These are phyloP conservation scores for Xenops minutus DNA, from an alignment of 2,797 vertebrate species.

Conservation along the genomic window DNA sequence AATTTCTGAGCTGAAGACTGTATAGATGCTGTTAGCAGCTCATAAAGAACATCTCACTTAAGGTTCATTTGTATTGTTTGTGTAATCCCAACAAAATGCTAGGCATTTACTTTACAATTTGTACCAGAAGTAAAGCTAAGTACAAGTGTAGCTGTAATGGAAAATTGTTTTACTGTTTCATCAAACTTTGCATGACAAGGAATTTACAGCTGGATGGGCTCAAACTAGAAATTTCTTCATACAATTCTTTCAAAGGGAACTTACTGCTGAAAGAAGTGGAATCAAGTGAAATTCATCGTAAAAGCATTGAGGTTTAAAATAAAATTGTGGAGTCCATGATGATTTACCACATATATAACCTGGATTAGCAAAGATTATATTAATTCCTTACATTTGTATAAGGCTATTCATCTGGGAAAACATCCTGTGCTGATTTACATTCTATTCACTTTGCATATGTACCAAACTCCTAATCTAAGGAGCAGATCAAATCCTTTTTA, in stretches of 20 bases:
- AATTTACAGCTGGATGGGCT: not conserved
- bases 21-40: not conserved
- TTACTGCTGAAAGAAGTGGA: slow-evolving; percentile 7
- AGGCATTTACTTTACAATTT: not conserved
- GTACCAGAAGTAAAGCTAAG: slow-evolving; percentile 4
- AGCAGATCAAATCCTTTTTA: not conserved
- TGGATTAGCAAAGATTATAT: not conserved
- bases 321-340: not conserved
- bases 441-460: not conserved
- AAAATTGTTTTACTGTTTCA: not conserved
- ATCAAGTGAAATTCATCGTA: not conserved
- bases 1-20: not conserved
- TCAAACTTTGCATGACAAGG: slow-evolving; percentile 16
- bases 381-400: not conserved
- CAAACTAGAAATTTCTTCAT: not conserved
- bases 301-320: not conserved
- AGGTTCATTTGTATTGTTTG: not conserved
- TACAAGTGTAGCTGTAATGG: not conserved
- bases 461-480: not conserved
- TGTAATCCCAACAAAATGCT: slow-evolving; percentile 32
- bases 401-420: not conserved
- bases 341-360: not conserved
- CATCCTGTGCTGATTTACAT: not conserved
- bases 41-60: not conserved
- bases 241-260: slow-evolving; percentile 5